phyloP scores from a whole-genome alignment of 2,113 vertebrate genomes.

The Tamias sibiricus region DNA sequence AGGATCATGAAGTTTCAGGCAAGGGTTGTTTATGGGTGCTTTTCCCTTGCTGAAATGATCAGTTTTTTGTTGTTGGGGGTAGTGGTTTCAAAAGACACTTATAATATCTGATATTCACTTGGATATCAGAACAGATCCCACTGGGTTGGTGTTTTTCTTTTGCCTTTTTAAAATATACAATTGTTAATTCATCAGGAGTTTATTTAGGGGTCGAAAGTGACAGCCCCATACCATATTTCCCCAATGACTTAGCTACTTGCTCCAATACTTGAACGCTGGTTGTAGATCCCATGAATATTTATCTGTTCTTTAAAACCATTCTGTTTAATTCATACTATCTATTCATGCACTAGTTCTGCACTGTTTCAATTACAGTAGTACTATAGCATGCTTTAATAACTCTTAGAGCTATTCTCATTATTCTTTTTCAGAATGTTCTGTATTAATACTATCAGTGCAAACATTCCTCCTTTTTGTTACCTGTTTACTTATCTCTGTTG shows the following conservation, averaged over 20 bases:
- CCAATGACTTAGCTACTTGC: neutral
- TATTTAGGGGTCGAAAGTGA: neutral
- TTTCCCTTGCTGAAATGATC: neutral
- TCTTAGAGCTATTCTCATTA: neutral
- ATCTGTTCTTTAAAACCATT: neutral
- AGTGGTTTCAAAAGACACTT: neutral
- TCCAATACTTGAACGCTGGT: neutral
- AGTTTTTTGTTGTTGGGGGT: neutral
- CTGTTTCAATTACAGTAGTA: neutral
- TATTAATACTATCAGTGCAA: neutral
- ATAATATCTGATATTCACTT: neutral
- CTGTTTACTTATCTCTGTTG: neutral
- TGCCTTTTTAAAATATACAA: neutral
- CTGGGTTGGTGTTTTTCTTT: neutral
- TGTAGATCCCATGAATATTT: neutral
- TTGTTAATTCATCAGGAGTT: constrained; percentile 5
- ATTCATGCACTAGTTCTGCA: neutral
- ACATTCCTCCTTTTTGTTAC: neutral
- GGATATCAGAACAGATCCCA: constrained; percentile 1
- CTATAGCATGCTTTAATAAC: neutral
- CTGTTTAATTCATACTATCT: neutral
- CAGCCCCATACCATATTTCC: neutral
- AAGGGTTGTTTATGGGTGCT: neutral
- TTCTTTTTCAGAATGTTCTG: neutral
- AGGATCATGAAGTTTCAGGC: neutral